Percentiles rank a stretch among this genome's conserved stretches.
phyloP scores from a whole-genome alignment of 2,797 vertebrate species.

The Crenuchus spilurus region DNA sequence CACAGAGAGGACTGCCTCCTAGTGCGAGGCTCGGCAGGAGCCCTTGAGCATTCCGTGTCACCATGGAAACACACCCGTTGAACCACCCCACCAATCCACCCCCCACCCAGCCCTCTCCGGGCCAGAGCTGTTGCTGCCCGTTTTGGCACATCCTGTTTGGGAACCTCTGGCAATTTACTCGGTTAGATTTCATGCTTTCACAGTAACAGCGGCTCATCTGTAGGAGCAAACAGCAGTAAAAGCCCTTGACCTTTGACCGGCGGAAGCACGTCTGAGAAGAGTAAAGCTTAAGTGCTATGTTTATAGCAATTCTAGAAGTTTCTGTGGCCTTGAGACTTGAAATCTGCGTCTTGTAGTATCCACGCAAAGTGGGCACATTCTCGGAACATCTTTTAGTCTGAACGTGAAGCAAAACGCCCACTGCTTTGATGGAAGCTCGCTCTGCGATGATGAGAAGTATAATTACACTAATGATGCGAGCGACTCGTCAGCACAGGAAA shows the following conservation, averaged over 20 bases:
- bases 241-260: conserved; percentile 22
- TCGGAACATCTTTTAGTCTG: conserved; percentile 24
- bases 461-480: conserved; percentile 55
- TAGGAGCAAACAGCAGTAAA: neutral
- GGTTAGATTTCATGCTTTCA: neutral
- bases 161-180: neutral
- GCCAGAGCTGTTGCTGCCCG: neutral
- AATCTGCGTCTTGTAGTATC: neutral
- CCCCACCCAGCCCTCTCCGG: neutral
- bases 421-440: conserved; percentile 48
- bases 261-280: neutral
- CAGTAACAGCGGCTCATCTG: neutral
- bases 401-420: conserved; percentile 45
- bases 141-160: conserved; percentile 25
- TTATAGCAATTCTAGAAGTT: neutral
- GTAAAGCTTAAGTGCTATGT: neutral
- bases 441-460: conserved; percentile 46
- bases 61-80: conserved; percentile 34
- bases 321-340: neutral
- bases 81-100: neutral
- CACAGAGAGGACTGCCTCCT: conserved; percentile 70
- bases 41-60: conserved; percentile 48
- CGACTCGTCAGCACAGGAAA: conserved; percentile 37
- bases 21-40: conserved; percentile 65
- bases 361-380: neutral